Evolutionary conservation across 1,140 invertebrate genomes (phyloP).

Genomic region (Drosophila subpulchrella): DNA sequence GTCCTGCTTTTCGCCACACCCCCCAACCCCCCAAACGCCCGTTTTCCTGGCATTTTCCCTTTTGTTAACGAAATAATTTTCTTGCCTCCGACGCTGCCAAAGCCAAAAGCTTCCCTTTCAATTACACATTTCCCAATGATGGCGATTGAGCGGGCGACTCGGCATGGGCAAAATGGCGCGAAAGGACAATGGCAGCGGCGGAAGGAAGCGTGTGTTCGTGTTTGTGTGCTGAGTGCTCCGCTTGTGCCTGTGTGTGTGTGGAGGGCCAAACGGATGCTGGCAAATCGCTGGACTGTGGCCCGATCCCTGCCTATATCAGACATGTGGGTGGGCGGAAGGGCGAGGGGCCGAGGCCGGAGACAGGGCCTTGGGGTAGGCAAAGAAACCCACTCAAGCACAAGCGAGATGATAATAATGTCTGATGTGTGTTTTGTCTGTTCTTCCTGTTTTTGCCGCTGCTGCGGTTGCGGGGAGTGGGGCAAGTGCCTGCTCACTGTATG

Average conservation of each 20-base stretch:
- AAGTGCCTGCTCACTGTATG: slow-evolving; percentile 62
- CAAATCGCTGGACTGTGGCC: slow-evolving; percentile 60
- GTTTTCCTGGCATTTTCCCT: slow-evolving; percentile 57
- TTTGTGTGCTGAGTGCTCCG: slow-evolving; percentile 15
- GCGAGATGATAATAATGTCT: slow-evolving; percentile 83
- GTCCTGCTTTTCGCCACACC: slow-evolving; percentile 12
- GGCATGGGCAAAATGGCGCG: slow-evolving; percentile 42
- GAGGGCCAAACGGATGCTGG: slow-evolving; percentile 51
- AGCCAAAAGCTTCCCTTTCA: slow-evolving; percentile 83
- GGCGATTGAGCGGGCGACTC: slow-evolving; percentile 27
- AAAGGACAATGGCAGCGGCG: slow-evolving; percentile 74
- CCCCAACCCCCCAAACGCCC: background rate
- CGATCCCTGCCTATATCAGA: slow-evolving; percentile 67
- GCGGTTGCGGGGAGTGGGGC: slow-evolving; percentile 10
- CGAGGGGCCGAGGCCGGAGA: background rate
- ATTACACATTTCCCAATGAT: slow-evolving; percentile 78
- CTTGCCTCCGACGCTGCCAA: slow-evolving; percentile 65
- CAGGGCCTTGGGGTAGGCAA: slow-evolving; percentile 58
- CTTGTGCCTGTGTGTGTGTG: background rate
- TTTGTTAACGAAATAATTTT: slow-evolving; percentile 84
- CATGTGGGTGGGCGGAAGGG: slow-evolving; percentile 33
- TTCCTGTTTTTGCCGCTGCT: slow-evolving; percentile 56
- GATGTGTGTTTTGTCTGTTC: slow-evolving; percentile 74
- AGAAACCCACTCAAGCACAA: slow-evolving; percentile 82
- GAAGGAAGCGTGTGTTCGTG: slow-evolving; percentile 59